A percentile compares a stretch with the other conserved stretches of the same genome.
Evolutionary conservation across 2,797 vertebrate genomes (phyloP).

Genomic region (Huso huso): DNA sequence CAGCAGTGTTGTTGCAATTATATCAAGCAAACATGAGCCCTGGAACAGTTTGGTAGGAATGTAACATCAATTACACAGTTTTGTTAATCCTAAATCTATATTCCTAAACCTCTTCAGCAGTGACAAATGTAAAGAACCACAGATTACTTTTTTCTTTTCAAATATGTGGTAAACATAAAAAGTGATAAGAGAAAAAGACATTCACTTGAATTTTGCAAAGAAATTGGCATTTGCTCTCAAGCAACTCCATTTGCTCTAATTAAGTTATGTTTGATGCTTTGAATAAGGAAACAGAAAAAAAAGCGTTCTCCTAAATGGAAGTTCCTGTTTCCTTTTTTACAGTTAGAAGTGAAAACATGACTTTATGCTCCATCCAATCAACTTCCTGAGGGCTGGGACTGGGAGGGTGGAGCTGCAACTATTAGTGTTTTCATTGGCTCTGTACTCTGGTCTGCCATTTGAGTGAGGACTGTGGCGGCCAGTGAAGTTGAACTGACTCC

Average conservation of each 20-base stretch:
- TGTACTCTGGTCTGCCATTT: slow-evolving; percentile 80
- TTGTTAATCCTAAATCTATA: slow-evolving; percentile 20
- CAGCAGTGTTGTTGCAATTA: slow-evolving; percentile 16
- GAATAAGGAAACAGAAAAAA: slow-evolving; percentile 15
- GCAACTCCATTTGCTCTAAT: slow-evolving; percentile 38
- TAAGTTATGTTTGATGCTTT: slow-evolving; percentile 31
- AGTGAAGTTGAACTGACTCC: slow-evolving; percentile 80
- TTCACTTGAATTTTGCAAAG: slow-evolving; percentile 18
- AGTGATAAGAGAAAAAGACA: slow-evolving; percentile 32
- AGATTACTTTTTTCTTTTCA: slow-evolving; percentile 11
- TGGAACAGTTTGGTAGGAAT: slow-evolving; percentile 83
- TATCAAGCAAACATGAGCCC: slow-evolving; percentile 60
- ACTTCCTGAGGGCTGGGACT: slow-evolving; percentile 81
- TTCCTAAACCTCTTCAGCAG: slow-evolving; percentile 16
- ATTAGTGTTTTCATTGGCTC: slow-evolving; percentile 69
- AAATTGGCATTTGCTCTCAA: slow-evolving; percentile 54
- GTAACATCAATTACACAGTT: slow-evolving; percentile 44
- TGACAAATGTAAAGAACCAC: slow-evolving; percentile 18
- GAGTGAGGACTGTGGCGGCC: slow-evolving; percentile 59
- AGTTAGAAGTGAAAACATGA: too few relatives aligned
- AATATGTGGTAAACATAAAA: slow-evolving; percentile 28
- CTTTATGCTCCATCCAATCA: slow-evolving; percentile 62
- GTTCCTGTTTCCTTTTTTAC: too few relatives aligned
- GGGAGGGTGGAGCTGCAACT: slow-evolving; percentile 57
- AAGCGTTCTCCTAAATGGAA: too few relatives aligned